A percentile compares a stretch with the other conserved stretches of the same genome.
These are phyloP conservation scores for Stratiolaelaps scimitus DNA, from an alignment of 1,140 invertebrate species.

Conservation along the genomic window DNA sequence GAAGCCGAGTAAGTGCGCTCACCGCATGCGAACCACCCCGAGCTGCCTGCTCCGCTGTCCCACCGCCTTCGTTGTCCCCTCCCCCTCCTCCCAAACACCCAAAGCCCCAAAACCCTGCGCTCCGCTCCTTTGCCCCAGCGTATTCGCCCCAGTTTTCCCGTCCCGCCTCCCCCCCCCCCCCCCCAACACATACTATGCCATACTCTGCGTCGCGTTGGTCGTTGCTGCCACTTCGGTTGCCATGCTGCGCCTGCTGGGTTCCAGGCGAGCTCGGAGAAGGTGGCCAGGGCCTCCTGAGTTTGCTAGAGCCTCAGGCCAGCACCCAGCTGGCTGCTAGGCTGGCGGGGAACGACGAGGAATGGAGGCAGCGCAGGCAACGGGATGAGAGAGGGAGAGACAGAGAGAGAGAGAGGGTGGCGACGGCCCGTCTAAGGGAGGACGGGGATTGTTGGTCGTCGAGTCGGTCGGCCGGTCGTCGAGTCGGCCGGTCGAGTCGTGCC, in stretches of 20 bases:
- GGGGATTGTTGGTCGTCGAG: background rate
- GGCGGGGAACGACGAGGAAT: background rate
- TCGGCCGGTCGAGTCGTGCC: background rate
- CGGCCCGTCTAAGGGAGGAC: background rate
- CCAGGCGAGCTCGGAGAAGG: constrained; percentile 6
- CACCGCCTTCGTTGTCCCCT: background rate
- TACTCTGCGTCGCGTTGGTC: background rate
- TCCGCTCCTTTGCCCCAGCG: too few species aligned
- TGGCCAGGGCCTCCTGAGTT: too few species aligned
- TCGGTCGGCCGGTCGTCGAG: constrained; percentile 1
- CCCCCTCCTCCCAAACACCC: background rate
- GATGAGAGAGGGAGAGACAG: background rate
- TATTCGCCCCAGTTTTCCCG: background rate
- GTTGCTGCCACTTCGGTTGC: constrained; percentile 19
- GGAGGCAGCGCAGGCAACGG: background rate
- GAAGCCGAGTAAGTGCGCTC: background rate
- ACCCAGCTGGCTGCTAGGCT: background rate
- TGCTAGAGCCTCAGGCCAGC: too few species aligned
- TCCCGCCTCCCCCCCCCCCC: background rate
- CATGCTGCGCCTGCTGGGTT: background rate
- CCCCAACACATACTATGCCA: background rate
- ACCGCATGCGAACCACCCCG: background rate
- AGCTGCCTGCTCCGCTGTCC: background rate
- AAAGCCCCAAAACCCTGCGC: too few species aligned
- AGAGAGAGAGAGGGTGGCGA: background rate